Evolutionary conservation across 1,140 invertebrate species (phyloP).

Genomic region (Aporrectodea caliginosa): DNA sequence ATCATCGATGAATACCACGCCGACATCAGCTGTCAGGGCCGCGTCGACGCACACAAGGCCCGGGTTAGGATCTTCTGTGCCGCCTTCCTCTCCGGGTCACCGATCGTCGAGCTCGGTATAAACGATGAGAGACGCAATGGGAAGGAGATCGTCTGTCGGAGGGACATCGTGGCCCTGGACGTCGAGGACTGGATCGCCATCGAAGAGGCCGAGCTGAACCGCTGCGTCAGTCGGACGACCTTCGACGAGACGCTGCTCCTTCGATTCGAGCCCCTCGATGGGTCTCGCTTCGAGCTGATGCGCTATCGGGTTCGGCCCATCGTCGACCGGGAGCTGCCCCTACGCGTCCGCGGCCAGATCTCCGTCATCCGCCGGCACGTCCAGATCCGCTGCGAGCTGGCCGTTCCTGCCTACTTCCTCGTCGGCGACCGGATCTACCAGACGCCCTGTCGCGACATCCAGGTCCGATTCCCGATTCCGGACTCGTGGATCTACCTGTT

Average conservation of each 20-base stretch:
- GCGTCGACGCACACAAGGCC: slow-evolving; percentile 84
- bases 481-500: slow-evolving; percentile 99
- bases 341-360: slow-evolving; percentile 73
- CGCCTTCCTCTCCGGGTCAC: slow-evolving; percentile 73
- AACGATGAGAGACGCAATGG: slow-evolving; percentile 95
- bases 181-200: slow-evolving; percentile 99
- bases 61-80: slow-evolving; percentile 93
- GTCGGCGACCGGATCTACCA: slow-evolving; percentile 84
- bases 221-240: slow-evolving; percentile 83
- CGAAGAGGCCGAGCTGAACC: slow-evolving; percentile 90
- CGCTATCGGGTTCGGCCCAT: slow-evolving; percentile 92
- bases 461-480: slow-evolving; percentile 93
- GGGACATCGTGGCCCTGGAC: slow-evolving; percentile 98
- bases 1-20: neutral
- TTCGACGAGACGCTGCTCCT: slow-evolving; percentile 87
- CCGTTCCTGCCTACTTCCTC: slow-evolving; percentile 93
- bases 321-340: slow-evolving; percentile 90
- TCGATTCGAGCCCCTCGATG: slow-evolving; percentile 96
- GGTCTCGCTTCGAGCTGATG: slow-evolving; percentile 83
- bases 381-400: slow-evolving; percentile 85
- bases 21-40: slow-evolving; percentile 34
- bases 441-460: slow-evolving; percentile 79
- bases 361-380: slow-evolving; percentile 62
- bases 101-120: slow-evolving; percentile 90
- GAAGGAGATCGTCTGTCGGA: slow-evolving; percentile 96